Evolutionary conservation across 2,888 invertebrate species (phyloP).

Genomic region (Biston stratarius): DNA sequence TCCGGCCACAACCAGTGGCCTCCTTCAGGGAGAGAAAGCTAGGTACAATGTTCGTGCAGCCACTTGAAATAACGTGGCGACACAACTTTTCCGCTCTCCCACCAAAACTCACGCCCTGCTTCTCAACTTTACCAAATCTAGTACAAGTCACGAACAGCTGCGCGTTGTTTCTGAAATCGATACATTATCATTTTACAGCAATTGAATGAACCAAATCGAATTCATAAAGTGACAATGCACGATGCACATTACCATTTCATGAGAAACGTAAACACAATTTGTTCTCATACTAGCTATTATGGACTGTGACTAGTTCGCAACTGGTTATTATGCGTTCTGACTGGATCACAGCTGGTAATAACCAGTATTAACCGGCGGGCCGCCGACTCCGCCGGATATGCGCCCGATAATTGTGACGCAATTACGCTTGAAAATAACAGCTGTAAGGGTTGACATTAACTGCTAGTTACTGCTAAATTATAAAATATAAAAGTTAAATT

Average conservation of each 20-base stretch:
- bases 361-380: conserved; percentile 16
- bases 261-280: conserved; percentile 9
- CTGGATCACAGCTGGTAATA: conserved; percentile 24
- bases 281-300: neutral
- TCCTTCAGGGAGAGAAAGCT: too few relatives aligned
- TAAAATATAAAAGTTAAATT: too few relatives aligned
- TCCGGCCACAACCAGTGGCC: too few relatives aligned
- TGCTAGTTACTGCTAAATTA: too few relatives aligned
- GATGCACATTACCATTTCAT: conserved; percentile 3
- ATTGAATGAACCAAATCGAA: neutral
- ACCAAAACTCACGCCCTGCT: too few relatives aligned
- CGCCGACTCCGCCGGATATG: conserved; percentile 11
- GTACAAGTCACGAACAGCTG: too few relatives aligned
- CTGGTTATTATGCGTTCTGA: conserved; percentile 1
- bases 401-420: conserved; percentile 47
- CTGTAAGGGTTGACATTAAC: conserved; percentile 17
- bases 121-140: too few relatives aligned
- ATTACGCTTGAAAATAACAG: conserved; percentile 40
- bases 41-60: too few relatives aligned
- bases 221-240: neutral
- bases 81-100: too few relatives aligned
- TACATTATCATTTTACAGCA: neutral
- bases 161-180: too few relatives aligned
- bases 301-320: neutral
- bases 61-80: too few relatives aligned